Conservation (phyloP, 2,113 vertebrate genomes). For the Tachycineta bicolor region DNA sequence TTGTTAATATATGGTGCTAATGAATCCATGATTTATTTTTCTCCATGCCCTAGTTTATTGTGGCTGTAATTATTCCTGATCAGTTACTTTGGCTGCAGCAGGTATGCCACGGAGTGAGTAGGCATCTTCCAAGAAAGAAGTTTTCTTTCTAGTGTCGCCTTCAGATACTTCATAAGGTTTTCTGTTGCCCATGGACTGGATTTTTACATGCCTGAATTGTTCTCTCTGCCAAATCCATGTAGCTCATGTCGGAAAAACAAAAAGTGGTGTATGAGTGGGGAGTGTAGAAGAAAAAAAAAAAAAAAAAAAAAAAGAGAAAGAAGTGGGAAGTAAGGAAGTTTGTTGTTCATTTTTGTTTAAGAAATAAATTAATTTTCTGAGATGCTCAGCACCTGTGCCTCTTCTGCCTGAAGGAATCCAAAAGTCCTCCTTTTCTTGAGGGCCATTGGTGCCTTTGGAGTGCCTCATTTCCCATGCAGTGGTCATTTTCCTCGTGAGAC, state of each 20-base stretch:
- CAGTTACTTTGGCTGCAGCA: background rate
- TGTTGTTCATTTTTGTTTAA: background rate
- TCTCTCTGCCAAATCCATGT: background rate
- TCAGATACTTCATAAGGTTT: background rate
- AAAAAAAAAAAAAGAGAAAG: background rate
- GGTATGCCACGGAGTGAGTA: background rate
- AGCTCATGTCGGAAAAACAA: background rate
- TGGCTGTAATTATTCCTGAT: background rate
- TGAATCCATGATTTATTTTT: background rate
- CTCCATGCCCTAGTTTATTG: background rate
- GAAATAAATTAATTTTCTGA: background rate
- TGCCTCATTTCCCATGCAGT: background rate
- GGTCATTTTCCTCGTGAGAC: background rate
- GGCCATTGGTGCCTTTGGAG: background rate
- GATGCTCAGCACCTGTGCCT: background rate
- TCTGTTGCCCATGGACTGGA: background rate
- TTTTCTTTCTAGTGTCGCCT: background rate
- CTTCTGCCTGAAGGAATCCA: background rate
- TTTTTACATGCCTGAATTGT: background rate
- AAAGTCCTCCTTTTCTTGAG: background rate
- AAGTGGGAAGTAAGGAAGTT: background rate
- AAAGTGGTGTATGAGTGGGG: accelerated
- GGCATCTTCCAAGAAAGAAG: background rate
- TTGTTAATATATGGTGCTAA: background rate
- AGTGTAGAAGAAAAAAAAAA: too few species aligned